Percentiles rank a stretch among this genome's conserved stretches.
These are phyloP conservation scores for Archips xylosteana DNA, from an alignment of 2,888 invertebrate species.

Conservation along the genomic window DNA sequence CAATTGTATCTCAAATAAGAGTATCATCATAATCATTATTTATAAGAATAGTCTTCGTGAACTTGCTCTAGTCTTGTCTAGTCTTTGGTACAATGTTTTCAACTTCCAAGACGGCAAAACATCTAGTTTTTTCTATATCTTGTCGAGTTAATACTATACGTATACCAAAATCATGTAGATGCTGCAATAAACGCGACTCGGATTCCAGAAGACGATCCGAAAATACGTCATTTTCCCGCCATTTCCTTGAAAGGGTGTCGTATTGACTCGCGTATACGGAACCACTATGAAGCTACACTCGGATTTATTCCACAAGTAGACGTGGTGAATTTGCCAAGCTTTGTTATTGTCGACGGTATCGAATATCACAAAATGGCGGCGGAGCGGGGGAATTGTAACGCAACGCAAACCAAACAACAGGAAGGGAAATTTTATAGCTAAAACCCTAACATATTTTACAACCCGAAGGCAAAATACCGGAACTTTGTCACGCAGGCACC, in stretches of 20 bases:
- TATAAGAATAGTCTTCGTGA: too few species aligned
- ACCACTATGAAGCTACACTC: slow-evolving; percentile 11
- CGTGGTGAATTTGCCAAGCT: slow-evolving; percentile 44
- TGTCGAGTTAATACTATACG: background rate
- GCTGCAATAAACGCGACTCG: background rate
- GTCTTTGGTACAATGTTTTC: too few species aligned
- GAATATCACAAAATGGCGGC: slow-evolving; percentile 64
- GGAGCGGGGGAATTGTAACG: slow-evolving; percentile 53
- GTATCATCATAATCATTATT: too few species aligned
- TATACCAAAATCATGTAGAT: background rate
- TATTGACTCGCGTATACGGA: background rate
- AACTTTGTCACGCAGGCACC: slow-evolving; percentile 46
- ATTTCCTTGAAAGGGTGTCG: slow-evolving; percentile 10
- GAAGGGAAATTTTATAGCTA: slow-evolving; percentile 59
- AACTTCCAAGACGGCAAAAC: too few species aligned
- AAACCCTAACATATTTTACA: slow-evolving; percentile 64
- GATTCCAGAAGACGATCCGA: slow-evolving; percentile 1
- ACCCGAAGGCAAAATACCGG: slow-evolving; percentile 53
- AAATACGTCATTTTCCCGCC: slow-evolving; percentile 11
- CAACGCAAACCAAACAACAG: slow-evolving; percentile 58
- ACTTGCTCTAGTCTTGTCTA: too few species aligned
- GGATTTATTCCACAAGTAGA: slow-evolving; percentile 33
- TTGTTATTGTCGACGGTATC: slow-evolving; percentile 65
- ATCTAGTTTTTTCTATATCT: too few species aligned
- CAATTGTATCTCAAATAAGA: too few species aligned